Percentiles rank a stretch among this genome's conserved stretches.
These are phyloP conservation scores for Barnardius zonarius DNA, from an alignment of 2,113 vertebrate species.

Conservation along the genomic window DNA sequence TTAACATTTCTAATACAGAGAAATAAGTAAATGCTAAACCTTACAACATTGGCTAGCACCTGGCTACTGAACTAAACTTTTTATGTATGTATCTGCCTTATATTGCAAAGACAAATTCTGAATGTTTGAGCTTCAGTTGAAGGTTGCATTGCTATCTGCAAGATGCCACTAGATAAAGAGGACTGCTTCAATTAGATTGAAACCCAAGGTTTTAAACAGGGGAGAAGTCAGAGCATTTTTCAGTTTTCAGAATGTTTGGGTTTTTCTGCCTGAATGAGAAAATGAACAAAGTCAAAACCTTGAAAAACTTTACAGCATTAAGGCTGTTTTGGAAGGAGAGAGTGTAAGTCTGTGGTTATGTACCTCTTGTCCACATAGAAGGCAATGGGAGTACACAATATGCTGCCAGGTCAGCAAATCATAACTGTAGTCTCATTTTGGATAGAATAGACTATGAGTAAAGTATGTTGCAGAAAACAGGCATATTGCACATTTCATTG, in stretches of 20 bases:
- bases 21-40: not conserved
- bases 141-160: not conserved
- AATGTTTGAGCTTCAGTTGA: not conserved
- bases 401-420: not conserved
- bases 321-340: not conserved
- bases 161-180: not conserved
- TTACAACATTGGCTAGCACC: not conserved
- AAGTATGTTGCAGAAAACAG: not conserved
- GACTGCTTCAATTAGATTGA: not conserved
- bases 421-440: not conserved
- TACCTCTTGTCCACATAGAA: not conserved
- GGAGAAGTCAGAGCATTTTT: not conserved
- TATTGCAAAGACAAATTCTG: not conserved
- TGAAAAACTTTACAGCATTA: not conserved
- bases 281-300: not conserved
- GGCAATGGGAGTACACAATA: not conserved
- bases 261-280: not conserved
- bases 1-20: not conserved
- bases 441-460: not conserved
- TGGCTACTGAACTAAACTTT: not conserved
- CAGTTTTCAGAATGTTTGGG: not conserved
- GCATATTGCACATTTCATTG: not conserved
- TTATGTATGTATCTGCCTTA: not conserved
- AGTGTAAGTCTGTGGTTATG: rapidly evolving
- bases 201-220: not conserved